Evolutionary conservation across 1,140 invertebrate genomes (phyloP).

Genomic region (Drosophila malerkotliana): DNA sequence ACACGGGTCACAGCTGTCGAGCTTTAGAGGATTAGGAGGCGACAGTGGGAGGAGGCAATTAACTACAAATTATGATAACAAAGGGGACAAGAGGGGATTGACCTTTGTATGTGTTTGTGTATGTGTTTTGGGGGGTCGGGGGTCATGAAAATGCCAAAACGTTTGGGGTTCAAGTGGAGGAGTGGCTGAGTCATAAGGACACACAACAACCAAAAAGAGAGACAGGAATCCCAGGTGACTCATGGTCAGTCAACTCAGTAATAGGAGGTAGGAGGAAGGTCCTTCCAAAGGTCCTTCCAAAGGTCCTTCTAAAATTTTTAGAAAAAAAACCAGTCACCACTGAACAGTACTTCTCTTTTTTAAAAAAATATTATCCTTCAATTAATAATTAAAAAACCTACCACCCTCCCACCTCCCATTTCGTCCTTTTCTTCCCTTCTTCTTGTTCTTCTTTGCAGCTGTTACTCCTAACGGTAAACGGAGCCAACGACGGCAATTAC

Average conservation of each 20-base stretch:
- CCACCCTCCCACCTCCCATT: neutral
- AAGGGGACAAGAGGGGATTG: constrained; percentile 12
- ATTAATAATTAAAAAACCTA: constrained; percentile 22
- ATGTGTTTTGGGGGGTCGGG: neutral
- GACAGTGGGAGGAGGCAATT: constrained; percentile 46
- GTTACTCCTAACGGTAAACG: constrained; percentile 55
- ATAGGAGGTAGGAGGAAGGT: too few relatives aligned
- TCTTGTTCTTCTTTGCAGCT: constrained; percentile 24
- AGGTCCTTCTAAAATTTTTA: too few relatives aligned
- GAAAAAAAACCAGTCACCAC: too few relatives aligned
- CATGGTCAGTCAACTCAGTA: constrained; percentile 14
- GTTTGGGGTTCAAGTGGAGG: constrained; percentile 12
- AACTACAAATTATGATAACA: constrained; percentile 67
- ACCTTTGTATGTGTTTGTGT: too few relatives aligned
- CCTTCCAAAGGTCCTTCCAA: too few relatives aligned
- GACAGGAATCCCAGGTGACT: constrained; percentile 36
- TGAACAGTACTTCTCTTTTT: too few relatives aligned
- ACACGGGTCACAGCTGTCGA: constrained; percentile 46
- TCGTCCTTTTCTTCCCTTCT: neutral
- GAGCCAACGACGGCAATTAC: constrained; percentile 49
- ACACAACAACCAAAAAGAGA: constrained; percentile 2
- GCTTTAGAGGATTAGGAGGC: constrained; percentile 31
- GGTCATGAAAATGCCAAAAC: constrained; percentile 34
- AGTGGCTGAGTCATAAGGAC: constrained; percentile 32
- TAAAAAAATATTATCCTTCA: neutral